Evolutionary conservation across 1,140 invertebrate genomes (phyloP), one percentile per base, ranked within the genome.

Genomic region (Riptortus pedestris): DNA sequence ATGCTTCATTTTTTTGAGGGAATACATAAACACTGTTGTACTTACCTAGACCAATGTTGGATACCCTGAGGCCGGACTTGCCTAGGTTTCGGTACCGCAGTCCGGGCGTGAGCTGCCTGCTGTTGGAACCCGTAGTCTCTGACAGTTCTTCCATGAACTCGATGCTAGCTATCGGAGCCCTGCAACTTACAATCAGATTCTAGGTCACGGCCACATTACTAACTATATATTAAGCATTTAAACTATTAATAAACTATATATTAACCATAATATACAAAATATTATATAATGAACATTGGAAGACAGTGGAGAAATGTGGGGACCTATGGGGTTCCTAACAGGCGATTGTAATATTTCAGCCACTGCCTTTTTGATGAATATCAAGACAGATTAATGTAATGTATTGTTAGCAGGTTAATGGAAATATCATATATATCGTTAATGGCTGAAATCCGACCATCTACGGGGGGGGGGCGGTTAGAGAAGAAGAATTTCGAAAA

Each of bases 61-160:
- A 93, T 60, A 95, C 90, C 68, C 91, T 81, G 65, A 96, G 80
- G 60, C 92, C 92, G 71, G 90, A 93, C 77, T 95, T 95, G 60
- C 92, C 92, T 66, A 96, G 81, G 77, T 95, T 95, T 74, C 91
- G 84, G 77, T 91, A 91, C 18, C 89, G 81, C 69, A 93, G 80
- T 38, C 90, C 90, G 60, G 87, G 86, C 66, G 83, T 84, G 70
- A 86, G 72, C 71, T 76, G 71, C 69, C 76, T 68, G 71, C 76
- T 66, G 70, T 77, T 69, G 73, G 76, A 67, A 69, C 74, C 69
- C 11, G 64, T 67, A 0, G 63, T 68, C 79, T 85, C 77, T 85
- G 88, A 78, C 90, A 90, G 24, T 78, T 93, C 90, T 80, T 91
- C 90, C 89, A 93, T 91, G 77, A 89, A 91, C 81, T 93, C 90